Conservation (phyloP, 1,140 invertebrate genomes). For the Bombus balteatus region DNA sequence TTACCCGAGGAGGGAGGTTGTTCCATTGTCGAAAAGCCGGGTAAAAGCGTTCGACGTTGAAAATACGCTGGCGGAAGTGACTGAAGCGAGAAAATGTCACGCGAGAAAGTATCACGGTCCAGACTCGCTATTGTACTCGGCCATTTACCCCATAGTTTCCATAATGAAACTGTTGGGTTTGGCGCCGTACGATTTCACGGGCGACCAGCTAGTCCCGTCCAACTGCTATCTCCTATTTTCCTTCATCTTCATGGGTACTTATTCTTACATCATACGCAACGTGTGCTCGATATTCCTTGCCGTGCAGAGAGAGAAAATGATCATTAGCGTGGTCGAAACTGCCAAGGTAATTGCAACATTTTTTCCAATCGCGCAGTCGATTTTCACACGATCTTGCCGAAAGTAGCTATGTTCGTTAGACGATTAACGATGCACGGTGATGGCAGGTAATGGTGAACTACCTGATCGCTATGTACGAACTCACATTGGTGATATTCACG, state of each 20-base stretch:
- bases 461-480: conserved; percentile 52
- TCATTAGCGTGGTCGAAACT: conserved; percentile 66
- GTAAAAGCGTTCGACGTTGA: conserved; percentile 33
- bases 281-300: conserved; percentile 40
- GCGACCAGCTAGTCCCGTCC: conserved; percentile 69
- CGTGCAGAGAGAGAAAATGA: background rate
- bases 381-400: background rate
- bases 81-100: background rate
- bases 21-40: background rate
- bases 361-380: background rate
- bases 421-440: too few relatives aligned
- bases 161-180: conserved; percentile 72
- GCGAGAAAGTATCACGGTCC: conserved; percentile 51
- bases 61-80: background rate
- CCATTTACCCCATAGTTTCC: conserved; percentile 71
- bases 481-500: conserved; percentile 45
- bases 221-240: conserved; percentile 58
- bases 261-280: conserved; percentile 53
- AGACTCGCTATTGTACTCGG: conserved; percentile 73
- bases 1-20: background rate
- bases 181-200: conserved; percentile 73
- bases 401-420: too few relatives aligned
- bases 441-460: conserved; percentile 73
- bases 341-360: conserved; percentile 67
- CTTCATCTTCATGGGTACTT: conserved; percentile 25